A percentile compares a stretch with the other conserved stretches of the same genome.
Evolutionary conservation across 2,888 invertebrate species (phyloP).

Genomic region (Chaetogeoica ovagalla): DNA sequence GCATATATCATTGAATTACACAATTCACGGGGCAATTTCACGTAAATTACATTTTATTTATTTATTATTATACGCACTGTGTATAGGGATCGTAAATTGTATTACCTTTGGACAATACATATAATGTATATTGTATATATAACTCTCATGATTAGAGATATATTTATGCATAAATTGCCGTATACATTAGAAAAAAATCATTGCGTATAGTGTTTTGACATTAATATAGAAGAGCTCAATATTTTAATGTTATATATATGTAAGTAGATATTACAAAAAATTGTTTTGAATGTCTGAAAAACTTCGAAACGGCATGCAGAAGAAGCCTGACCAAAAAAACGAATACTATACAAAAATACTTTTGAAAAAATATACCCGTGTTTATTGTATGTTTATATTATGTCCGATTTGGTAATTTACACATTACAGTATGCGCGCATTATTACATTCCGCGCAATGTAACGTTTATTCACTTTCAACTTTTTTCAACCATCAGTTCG

Average conservation of each 20-base stretch:
- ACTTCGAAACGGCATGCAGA: background rate
- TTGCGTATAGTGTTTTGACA: background rate
- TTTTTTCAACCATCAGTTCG: too few species aligned
- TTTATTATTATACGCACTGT: background rate
- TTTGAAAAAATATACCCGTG: too few species aligned
- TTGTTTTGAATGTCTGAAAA: background rate
- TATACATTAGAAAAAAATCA: background rate
- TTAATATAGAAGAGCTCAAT: background rate
- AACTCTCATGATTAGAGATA: background rate
- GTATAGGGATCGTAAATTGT: background rate
- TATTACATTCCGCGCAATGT: too few species aligned
- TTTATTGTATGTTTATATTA: too few species aligned
- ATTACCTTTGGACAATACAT: background rate
- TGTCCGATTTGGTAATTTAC: too few species aligned
- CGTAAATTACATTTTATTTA: too few species aligned
- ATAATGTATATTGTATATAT: background rate
- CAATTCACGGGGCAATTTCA: background rate
- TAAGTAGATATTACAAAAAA: background rate
- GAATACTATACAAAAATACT: background rate
- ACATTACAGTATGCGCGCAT: too few species aligned
- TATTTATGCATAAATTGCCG: background rate
- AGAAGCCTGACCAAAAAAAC: background rate
- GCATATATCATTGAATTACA: slow-evolving; percentile 20
- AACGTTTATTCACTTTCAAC: too few species aligned
- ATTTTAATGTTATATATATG: background rate